Evolutionary conservation across 1,140 invertebrate species (phyloP).

Genomic region (Maniola jurtina): DNA sequence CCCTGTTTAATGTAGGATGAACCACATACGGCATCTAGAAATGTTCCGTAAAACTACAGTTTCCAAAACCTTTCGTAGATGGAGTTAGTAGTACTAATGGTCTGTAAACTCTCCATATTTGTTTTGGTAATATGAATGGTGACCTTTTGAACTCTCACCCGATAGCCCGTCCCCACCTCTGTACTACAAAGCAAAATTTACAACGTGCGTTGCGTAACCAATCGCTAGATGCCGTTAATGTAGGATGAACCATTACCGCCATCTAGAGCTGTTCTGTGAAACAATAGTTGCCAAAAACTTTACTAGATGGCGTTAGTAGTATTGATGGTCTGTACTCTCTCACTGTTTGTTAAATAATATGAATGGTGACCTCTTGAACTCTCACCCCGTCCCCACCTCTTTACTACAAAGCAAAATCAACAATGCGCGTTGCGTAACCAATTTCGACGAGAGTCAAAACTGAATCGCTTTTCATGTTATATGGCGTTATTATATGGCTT

Average conservation of each 20-base stretch:
- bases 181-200: not conserved
- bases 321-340: not conserved
- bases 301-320: not conserved
- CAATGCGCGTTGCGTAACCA: not conserved
- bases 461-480: not conserved
- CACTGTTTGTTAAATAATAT: not conserved
- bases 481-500: not conserved
- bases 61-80: not conserved
- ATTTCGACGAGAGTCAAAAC: not conserved
- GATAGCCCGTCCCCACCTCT: not conserved
- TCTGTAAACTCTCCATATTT: not conserved
- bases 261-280: not conserved
- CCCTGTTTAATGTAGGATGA: not conserved
- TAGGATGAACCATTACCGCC: not conserved
- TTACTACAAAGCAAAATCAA: constrained; percentile 4
- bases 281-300: not conserved
- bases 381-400: not conserved
- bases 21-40: not conserved
- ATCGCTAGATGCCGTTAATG: not conserved
- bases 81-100: not conserved
- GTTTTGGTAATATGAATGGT: not conserved
- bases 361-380: constrained; percentile 1
- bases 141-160: not conserved
- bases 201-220: not conserved
- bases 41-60: not conserved